Percentiles rank a stretch among this genome's conserved stretches.
These are phyloP conservation scores for Periparus ater DNA, from an alignment of 2,797 vertebrate genomes.

Conservation along the genomic window DNA sequence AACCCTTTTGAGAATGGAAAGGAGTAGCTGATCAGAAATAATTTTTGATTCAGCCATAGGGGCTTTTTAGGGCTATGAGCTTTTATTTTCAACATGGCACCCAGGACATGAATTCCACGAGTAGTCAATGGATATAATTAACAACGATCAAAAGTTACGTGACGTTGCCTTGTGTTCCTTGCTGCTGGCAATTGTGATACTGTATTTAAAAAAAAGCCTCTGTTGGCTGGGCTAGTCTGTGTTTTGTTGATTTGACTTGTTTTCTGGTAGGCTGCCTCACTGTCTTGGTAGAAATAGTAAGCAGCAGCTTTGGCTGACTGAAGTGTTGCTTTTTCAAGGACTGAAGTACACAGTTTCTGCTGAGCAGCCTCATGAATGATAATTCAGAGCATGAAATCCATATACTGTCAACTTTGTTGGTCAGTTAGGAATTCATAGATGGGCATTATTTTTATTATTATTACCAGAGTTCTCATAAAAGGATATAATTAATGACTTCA, in stretches of 20 bases:
- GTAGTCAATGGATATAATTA: background rate
- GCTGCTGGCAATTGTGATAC: background rate
- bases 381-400: background rate
- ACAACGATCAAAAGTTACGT: background rate
- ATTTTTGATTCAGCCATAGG: background rate
- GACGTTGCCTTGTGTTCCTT: background rate
- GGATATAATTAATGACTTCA: background rate
- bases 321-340: background rate
- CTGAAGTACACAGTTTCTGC: background rate
- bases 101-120: background rate
- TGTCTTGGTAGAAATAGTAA: background rate
- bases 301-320: background rate
- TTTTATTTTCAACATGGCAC: background rate
- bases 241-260: background rate
- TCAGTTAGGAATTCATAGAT: background rate
- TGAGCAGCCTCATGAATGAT: background rate
- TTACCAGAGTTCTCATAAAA: background rate
- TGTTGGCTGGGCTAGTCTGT: background rate
- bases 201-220: background rate
- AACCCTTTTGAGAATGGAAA: background rate
- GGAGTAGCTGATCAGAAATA: background rate
- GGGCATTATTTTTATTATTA: background rate
- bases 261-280: background rate
- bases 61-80: background rate
- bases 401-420: background rate